Evolutionary conservation across 1,140 invertebrate genomes (phyloP).

Genomic region (Zelostemma sp.): DNA sequence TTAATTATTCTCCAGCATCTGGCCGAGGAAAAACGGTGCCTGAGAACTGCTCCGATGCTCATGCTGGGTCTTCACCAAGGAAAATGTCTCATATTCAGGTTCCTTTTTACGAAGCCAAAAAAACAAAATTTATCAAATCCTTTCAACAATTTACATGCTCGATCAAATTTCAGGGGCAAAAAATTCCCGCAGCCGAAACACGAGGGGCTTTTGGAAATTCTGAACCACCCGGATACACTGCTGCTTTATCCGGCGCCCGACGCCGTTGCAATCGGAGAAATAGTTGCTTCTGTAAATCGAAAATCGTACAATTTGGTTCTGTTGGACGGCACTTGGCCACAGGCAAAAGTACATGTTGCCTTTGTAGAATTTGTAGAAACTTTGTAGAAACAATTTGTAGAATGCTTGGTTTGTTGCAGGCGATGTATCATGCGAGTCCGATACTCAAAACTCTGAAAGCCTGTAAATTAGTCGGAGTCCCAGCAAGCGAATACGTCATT

Average conservation of each 20-base stretch:
- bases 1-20: constrained; percentile 92
- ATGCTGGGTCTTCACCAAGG: constrained; percentile 78
- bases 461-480: constrained; percentile 81
- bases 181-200: constrained; percentile 81
- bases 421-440: constrained; percentile 83
- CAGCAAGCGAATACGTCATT: constrained; percentile 89
- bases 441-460: constrained; percentile 76
- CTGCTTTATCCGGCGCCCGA: constrained; percentile 86
- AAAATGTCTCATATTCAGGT: constrained; percentile 77
- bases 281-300: constrained; percentile 57
- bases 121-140: too few species aligned
- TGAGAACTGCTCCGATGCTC: constrained; percentile 91
- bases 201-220: constrained; percentile 76
- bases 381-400: too few species aligned
- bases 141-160: constrained; percentile 10
- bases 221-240: constrained; percentile 79
- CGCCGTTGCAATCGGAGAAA: constrained; percentile 75
- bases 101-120: too few species aligned
- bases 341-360: constrained; percentile 79
- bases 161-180: constrained; percentile 80
- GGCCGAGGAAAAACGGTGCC: constrained; percentile 89
- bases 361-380: too few species aligned
- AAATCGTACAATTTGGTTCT: constrained; percentile 84
- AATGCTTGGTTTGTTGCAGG: constrained; percentile 65
- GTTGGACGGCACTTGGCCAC: constrained; percentile 94